Conservation (phyloP, 2,888 invertebrate genomes). For the Augiades crinisus region DNA sequence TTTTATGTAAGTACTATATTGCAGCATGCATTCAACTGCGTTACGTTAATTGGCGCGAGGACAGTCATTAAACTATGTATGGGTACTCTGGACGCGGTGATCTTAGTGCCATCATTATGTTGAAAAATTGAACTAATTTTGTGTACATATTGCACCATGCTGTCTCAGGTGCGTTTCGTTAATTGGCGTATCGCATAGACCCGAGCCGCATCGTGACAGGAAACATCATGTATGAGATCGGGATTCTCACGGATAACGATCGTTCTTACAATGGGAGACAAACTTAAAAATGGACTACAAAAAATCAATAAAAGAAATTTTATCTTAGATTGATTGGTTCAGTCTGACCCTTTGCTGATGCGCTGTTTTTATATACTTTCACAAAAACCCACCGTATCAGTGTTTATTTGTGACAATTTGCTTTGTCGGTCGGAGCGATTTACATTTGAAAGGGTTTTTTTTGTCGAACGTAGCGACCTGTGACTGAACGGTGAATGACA, state of each 20-base stretch:
- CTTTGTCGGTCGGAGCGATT: conserved; percentile 79
- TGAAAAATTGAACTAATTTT: background rate
- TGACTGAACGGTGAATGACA: conserved; percentile 76
- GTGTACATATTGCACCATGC: background rate
- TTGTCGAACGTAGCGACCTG: conserved; percentile 68
- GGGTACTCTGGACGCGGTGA: too few species aligned
- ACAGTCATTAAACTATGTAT: too few species aligned
- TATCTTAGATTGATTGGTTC: conserved; percentile 78
- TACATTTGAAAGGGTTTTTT: conserved; percentile 77
- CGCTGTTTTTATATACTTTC: conserved; percentile 70
- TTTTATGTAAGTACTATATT: too few species aligned
- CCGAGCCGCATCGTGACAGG: conserved; percentile 20
- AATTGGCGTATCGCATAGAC: conserved; percentile 3
- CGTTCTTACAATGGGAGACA: conserved; percentile 51
- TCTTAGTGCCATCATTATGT: background rate
- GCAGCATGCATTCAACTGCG: too few species aligned
- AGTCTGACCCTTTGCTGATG: conserved; percentile 74
- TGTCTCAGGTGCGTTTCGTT: background rate
- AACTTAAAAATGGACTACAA: conserved; percentile 52
- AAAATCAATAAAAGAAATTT: conserved; percentile 70
- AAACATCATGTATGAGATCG: conserved; percentile 33
- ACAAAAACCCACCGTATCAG: conserved; percentile 74
- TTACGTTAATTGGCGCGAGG: too few species aligned
- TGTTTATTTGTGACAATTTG: conserved; percentile 82
- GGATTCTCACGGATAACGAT: conserved; percentile 66